These are phyloP conservation scores for cat (Felis catus) DNA, from an alignment of 2,113 vertebrate species.

Conservation along the genomic window DNA sequence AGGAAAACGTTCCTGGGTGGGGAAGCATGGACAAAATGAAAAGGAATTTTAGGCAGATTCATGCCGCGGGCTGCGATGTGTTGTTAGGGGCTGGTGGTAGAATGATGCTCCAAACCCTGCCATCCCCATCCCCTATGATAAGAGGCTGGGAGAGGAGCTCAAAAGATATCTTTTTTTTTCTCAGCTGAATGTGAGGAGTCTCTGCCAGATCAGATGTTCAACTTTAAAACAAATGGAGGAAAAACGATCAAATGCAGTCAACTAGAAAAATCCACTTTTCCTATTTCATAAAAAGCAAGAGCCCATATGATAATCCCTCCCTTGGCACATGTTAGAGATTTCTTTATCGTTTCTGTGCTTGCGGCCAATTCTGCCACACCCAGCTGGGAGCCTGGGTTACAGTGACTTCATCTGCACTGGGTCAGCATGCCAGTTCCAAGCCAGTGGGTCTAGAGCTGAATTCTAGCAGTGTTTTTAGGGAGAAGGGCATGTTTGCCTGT, in stretches of 20 bases:
- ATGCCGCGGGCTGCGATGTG: not conserved
- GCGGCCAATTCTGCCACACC: constrained; percentile 67
- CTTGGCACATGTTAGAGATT: constrained; percentile 74
- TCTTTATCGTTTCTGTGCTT: constrained; percentile 65
- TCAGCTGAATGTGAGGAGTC: constrained; percentile 59
- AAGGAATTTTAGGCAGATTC: constrained; percentile 21
- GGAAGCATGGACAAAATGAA: not conserved
- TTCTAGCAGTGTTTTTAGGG: constrained; percentile 31
- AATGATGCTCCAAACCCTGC: not conserved
- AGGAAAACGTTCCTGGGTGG: not conserved
- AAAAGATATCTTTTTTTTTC: constrained; percentile 39
- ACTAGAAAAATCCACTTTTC: constrained; percentile 78
- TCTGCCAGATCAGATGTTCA: constrained; percentile 79
- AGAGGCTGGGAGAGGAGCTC: constrained; percentile 44
- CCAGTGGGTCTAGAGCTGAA: not conserved
- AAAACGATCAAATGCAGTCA: constrained; percentile 78
- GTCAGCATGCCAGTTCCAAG: constrained; percentile 59
- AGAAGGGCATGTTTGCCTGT: not conserved
- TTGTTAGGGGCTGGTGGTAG: not conserved
- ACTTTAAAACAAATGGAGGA: constrained; percentile 80
- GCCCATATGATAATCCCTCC: constrained; percentile 78
- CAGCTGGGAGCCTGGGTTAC: constrained; percentile 31
- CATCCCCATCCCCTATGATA: not conserved
- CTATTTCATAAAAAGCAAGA: constrained; percentile 81
- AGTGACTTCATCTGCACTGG: constrained; percentile 42